Evolutionary conservation across 2,113 vertebrate species (phyloP).

Genomic region (Microtus montanus): DNA sequence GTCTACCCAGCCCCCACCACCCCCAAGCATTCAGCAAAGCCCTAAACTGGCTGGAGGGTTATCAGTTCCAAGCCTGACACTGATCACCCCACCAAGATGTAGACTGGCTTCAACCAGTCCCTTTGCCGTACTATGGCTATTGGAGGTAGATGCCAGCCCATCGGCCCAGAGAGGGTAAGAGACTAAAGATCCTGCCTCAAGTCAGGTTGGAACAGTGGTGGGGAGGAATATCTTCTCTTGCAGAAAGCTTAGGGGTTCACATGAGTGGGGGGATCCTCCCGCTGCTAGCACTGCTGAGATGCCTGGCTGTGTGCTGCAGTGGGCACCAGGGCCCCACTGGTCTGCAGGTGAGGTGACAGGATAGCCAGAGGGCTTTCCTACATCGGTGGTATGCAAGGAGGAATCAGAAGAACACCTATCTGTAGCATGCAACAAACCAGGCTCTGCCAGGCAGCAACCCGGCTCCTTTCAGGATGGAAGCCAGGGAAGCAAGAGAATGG

Average conservation of each 20-base stretch:
- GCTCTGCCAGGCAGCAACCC: not conserved
- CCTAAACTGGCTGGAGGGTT: not conserved
- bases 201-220: not conserved
- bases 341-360: conserved; percentile 55
- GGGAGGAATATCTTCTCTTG: not conserved
- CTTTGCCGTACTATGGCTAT: not conserved
- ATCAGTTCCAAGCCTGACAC: not conserved
- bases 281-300: not conserved
- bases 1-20: not conserved
- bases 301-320: not conserved
- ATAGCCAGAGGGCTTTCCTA: not conserved
- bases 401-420: conserved; percentile 47
- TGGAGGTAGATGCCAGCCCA: not conserved
- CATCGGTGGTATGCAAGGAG: not conserved
- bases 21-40: not conserved
- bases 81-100: conserved; percentile 22
- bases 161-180: conserved; percentile 27
- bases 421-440: not conserved
- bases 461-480: not conserved
- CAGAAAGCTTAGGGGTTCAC: not conserved
- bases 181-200: conserved; percentile 40
- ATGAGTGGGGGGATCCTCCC: not conserved
- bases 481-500: not conserved
- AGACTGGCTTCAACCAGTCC: conserved; percentile 45
- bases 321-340: not conserved